phyloP scores from a whole-genome alignment of 1,140 invertebrate genomes.

The Pollicipes pollicipes region DNA sequence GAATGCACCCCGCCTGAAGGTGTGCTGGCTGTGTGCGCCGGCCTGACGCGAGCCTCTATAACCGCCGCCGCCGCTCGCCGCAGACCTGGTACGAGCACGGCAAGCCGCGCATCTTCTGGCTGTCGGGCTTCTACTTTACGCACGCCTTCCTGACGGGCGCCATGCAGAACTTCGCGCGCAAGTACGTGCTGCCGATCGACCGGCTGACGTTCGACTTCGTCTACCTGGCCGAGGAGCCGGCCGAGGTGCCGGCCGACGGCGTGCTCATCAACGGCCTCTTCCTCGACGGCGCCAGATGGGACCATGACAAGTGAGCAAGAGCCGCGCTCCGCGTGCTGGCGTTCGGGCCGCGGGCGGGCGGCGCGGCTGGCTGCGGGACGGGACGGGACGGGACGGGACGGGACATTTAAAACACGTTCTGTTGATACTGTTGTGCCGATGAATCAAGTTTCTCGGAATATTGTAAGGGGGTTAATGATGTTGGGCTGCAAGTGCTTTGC shows the following conservation, averaged over 20 bases:
- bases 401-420: too few species aligned
- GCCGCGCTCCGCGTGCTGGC: not conserved
- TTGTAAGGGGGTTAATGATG: not conserved
- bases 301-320: slow-evolving; percentile 28
- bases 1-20: not conserved
- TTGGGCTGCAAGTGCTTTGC: not conserved
- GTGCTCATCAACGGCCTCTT: slow-evolving; percentile 32
- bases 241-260: slow-evolving; percentile 26
- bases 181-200: slow-evolving; percentile 65
- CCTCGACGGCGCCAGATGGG: slow-evolving; percentile 36
- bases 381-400: not conserved
- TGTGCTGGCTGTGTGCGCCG: slow-evolving; percentile 22
- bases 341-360: too few species aligned
- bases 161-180: slow-evolving; percentile 85
- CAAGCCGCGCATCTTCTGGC: slow-evolving; percentile 66
- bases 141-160: slow-evolving; percentile 89
- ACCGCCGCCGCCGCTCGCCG: not conserved
- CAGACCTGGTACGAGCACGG: slow-evolving; percentile 33
- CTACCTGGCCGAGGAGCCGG: slow-evolving; percentile 16
- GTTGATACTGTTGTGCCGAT: not conserved
- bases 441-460: not conserved
- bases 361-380: too few species aligned
- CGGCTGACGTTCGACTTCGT: slow-evolving; percentile 41
- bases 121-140: slow-evolving; percentile 89
- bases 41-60: slow-evolving; percentile 31